A percentile compares a stretch with the other conserved stretches of the same genome.
Evolutionary conservation across 2,113 vertebrate species (phyloP).

Genomic region (Merops nubicus): DNA sequence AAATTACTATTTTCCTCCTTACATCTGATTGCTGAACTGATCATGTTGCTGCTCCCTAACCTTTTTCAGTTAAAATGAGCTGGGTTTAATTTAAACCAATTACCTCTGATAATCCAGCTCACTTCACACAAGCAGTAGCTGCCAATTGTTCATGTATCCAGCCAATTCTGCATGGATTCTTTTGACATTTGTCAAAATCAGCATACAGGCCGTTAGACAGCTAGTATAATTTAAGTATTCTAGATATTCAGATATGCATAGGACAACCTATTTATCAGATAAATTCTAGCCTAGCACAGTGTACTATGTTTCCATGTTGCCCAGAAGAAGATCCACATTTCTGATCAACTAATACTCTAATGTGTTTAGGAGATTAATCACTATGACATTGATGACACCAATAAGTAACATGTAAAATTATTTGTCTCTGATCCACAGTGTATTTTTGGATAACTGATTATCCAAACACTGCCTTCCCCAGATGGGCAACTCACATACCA

Average conservation of each 20-base stretch:
- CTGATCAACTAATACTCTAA: neutral
- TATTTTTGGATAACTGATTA: neutral
- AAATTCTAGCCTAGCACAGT: neutral
- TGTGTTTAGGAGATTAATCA: neutral
- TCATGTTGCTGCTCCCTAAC: neutral
- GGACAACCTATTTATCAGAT: neutral
- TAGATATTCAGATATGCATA: neutral
- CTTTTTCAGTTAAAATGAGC: constrained; percentile 19
- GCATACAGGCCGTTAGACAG: neutral
- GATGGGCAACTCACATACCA: neutral
- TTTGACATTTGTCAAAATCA: neutral
- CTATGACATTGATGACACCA: neutral
- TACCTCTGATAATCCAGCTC: constrained; percentile 12
- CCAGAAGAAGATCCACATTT: neutral
- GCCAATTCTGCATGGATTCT: neutral
- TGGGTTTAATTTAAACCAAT: constrained; percentile 8
- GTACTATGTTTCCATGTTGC: neutral
- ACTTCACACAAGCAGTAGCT: neutral
- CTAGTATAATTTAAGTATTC: neutral
- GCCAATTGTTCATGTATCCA: neutral
- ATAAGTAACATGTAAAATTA: neutral
- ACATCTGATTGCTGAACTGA: neutral
- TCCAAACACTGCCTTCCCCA: neutral
- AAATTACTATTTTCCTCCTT: neutral
- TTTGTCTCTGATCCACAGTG: neutral